Base-by-base conservation (phyloP, 2,888 invertebrate genomes). In the Drosophila emarginata region DNA sequence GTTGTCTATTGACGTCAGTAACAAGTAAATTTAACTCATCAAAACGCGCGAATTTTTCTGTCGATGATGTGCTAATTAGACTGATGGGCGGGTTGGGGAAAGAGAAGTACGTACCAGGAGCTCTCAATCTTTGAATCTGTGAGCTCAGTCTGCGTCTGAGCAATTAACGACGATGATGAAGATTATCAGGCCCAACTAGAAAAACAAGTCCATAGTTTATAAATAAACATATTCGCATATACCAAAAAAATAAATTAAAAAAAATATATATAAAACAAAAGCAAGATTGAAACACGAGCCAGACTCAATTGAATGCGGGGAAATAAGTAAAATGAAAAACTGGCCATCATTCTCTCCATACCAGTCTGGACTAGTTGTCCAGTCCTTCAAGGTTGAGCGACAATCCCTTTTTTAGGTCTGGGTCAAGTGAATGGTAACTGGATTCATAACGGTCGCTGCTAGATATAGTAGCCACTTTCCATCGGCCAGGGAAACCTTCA, bases 101-200 rank as follows among this genome's bases (percentile, higher is more conserved):
- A 37, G n/a, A 28, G 39, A 11, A 21, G 53, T 45, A 23, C 32
- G 32, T 32, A 32, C 59, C 14, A 26, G 68, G 26, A 51, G 4
- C 23, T 15, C 23, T 21, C n/a, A 23, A 21, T 32, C 32, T 32
- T 32, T 32, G 32, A 32, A 32, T 32, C 32, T 52, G 21, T 36
- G 32, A 56, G 9, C 67, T 56, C 12, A 67, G 57, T 63, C 69
- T 54, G 32, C 50, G 69, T 68, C 69, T 64, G 71, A 60, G 71
- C 59, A 59, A 70, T 70, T 67, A 68, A 59, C 76, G 74, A 18
- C 61, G 64, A 68, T 72, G 73, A 78, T 81, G 81, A 74, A 59
- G 82, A 85, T 82, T 82, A 82, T 85, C 83, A 82, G 68, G 76
- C 77, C 62, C 56, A 82, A 83, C 82, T 83, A 83, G 82, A 83